A percentile compares a stretch with the other conserved stretches of the same genome.
Evolutionary conservation across 1,140 invertebrate genomes (phyloP).

Genomic region (Lepidurus apus): DNA sequence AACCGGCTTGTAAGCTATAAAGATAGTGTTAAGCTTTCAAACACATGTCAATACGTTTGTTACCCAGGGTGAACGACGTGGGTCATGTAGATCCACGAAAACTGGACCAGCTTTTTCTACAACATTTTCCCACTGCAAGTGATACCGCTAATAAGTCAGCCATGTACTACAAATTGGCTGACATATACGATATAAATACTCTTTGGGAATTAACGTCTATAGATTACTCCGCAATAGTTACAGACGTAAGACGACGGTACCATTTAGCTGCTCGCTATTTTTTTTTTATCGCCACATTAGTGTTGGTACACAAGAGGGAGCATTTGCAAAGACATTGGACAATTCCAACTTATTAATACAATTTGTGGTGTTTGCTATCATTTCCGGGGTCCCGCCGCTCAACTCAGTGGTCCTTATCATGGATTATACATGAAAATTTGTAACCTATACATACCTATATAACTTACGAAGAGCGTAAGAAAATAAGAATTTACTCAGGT

Average conservation of each 20-base stretch:
- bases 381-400: background rate
- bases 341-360: conserved; percentile 22
- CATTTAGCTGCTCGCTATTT: no score
- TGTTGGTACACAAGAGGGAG: conserved; percentile 28
- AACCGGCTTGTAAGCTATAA: conserved; percentile 16
- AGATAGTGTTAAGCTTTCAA: background rate
- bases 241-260: background rate
- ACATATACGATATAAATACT: conserved; percentile 28
- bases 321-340: background rate
- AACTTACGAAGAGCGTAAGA: background rate
- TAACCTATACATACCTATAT: background rate
- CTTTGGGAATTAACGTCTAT: conserved; percentile 22
- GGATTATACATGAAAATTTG: conserved; percentile 31
- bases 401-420: conserved; percentile 31
- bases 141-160: conserved; percentile 2
- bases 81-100: conserved; percentile 26
- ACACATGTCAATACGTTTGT: background rate
- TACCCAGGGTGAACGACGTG: conserved; percentile 24
- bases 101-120: background rate
- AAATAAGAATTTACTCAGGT: conserved; percentile 8
- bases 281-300: background rate
- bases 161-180: conserved; percentile 32
- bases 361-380: conserved; percentile 27
- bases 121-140: conserved; percentile 14
- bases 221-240: background rate